These are phyloP conservation scores for Perithous albicinctus DNA, from an alignment of 2,888 invertebrate species.

Conservation along the genomic window DNA sequence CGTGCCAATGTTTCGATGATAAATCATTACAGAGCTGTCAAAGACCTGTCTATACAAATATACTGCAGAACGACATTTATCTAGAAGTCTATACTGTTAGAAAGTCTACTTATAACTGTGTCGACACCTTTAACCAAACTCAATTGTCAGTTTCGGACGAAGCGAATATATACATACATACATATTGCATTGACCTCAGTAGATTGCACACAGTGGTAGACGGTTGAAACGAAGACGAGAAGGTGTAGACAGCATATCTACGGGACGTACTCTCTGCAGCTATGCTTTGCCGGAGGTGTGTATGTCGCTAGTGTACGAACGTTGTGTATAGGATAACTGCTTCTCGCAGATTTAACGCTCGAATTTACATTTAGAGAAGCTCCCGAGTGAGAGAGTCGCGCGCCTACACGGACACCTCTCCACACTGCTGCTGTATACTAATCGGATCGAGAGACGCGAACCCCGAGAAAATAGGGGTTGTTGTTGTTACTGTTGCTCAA, in stretches of 20 bases:
- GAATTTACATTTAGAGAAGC: slow-evolving; percentile 83
- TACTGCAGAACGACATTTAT: not conserved
- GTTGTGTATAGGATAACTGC: slow-evolving; percentile 61
- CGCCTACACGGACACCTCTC: slow-evolving; percentile 59
- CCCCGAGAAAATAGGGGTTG: slow-evolving; percentile 74
- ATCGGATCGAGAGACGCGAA: slow-evolving; percentile 74
- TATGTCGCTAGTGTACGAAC: slow-evolving; percentile 38
- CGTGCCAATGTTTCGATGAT: no score
- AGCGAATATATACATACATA: slow-evolving; percentile 20
- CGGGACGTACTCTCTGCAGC: slow-evolving; percentile 30
- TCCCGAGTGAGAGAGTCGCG: slow-evolving; percentile 51
- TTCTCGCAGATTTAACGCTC: slow-evolving; percentile 78
- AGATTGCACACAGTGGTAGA: slow-evolving; percentile 35
- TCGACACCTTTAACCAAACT: not conserved
- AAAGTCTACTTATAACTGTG: not conserved
- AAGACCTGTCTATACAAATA: no score
- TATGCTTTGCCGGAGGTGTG: slow-evolving; percentile 11
- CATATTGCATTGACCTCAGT: slow-evolving; percentile 14
- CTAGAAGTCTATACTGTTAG: not conserved
- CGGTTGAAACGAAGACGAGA: slow-evolving; percentile 23
- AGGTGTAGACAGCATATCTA: slow-evolving; percentile 30
- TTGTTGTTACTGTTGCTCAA: slow-evolving; percentile 29
- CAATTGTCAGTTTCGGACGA: not conserved
- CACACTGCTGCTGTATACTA: slow-evolving; percentile 75
- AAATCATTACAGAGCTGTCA: no score